Evolutionary conservation across 2,888 invertebrate genomes (phyloP).

Genomic region (Nineta flava): DNA sequence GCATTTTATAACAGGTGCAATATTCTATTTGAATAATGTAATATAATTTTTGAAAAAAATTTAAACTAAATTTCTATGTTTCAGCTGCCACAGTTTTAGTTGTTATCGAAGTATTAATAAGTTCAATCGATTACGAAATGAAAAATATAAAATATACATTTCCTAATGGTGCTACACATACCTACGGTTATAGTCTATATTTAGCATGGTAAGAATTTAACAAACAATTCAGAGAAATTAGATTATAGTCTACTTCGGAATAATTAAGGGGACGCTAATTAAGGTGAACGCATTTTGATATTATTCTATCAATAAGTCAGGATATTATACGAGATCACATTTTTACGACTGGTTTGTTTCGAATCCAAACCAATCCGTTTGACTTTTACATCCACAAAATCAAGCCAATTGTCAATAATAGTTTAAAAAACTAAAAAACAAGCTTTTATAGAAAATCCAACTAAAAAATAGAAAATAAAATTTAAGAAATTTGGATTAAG

Average conservation of each 20-base stretch:
- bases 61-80: constrained; percentile 16
- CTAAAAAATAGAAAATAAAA: too few species aligned
- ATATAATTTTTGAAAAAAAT: background rate
- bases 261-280: background rate
- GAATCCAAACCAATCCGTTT: too few species aligned
- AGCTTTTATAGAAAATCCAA: too few species aligned
- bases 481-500: too few species aligned
- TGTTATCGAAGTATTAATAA: constrained; percentile 65
- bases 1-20: constrained; percentile 64
- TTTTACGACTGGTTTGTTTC: too few species aligned
- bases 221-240: too few species aligned
- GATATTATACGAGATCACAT: too few species aligned
- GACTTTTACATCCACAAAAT: too few species aligned
- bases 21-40: constrained; percentile 10
- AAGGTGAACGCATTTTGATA: background rate
- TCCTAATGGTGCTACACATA: constrained; percentile 46
- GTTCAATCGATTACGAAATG: constrained; percentile 54
- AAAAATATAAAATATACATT: constrained; percentile 46
- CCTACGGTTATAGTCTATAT: constrained; percentile 58
- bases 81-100: constrained; percentile 63
- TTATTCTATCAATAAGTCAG: too few species aligned
- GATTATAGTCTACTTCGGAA: background rate
- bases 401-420: too few species aligned
- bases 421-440: too few species aligned
- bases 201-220: constrained; percentile 47